Base-by-base conservation (phyloP, 2,888 invertebrate genomes). In the Synanthedon andrenaeformis region DNA sequence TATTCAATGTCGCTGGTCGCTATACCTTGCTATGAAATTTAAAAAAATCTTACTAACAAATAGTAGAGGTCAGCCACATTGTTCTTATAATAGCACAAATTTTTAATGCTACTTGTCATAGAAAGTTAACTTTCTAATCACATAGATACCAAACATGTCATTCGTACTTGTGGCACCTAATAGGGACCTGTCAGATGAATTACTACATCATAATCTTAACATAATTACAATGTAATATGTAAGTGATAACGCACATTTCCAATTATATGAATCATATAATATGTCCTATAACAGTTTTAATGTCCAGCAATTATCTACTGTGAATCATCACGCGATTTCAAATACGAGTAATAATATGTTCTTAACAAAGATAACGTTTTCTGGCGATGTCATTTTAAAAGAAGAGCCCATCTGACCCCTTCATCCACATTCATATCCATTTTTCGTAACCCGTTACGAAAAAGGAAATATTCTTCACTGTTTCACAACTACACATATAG, bases 201-300 rank as follows among this genome's bases (percentile, higher is more conserved):
- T 51, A 53, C 49, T 14, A 49, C 52, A 53, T 56, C 52, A 51
- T 42, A 49, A 35, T 35, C 45, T 12, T 45, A 45, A 45, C 45
- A 45, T 45, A 45, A 45, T 45, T 13, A 45, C 14, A 45, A 14
- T 45, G 14, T 45, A 45, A 14, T 45, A 45, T 13, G 45, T 45
- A 14, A 13, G 6, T 45, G 45, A 45, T 45, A 45, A 14, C 45
- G 45, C 45, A 45, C 45, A 45, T 14, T 45, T 45, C 45, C 13
- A 45, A 45, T 45, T 45, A 45, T 14, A 45, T 45, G 45, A 45
- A 6, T 45, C 45, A 45, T 13, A 23, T 5, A n/a, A 35, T 6
- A 35, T 10, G 35, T 35, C 35, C 10, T 35, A 14, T 45, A 45
- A 45, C 45, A 45, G 45, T 45, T 45, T 12, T 13, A 45, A 45